Conservation (phyloP, 1,140 invertebrate genomes). For the Littorina saxatilis region DNA sequence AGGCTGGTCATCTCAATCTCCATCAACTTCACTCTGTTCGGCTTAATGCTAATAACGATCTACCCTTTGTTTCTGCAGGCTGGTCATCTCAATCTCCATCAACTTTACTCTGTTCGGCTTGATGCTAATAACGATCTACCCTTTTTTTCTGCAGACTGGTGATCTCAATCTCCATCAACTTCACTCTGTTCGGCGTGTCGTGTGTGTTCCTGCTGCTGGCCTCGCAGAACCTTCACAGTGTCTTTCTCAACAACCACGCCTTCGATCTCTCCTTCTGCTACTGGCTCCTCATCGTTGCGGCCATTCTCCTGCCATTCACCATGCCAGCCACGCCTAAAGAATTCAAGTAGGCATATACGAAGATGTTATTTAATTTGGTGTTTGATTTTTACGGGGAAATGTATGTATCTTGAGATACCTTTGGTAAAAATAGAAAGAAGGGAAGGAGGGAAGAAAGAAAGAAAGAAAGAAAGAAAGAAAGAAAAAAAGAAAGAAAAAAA, state of each 20-base stretch:
- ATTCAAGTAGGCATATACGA: slow-evolving; percentile 80
- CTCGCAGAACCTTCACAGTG: slow-evolving; percentile 77
- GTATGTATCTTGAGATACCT: no score
- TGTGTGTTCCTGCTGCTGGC: slow-evolving; percentile 84
- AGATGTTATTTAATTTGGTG: not conserved
- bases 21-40: no score
- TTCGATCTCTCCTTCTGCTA: slow-evolving; percentile 77
- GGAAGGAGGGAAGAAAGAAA: no score
- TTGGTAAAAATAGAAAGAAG: no score
- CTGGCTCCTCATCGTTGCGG: slow-evolving; percentile 82
- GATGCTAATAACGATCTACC: no score
- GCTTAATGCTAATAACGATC: no score
- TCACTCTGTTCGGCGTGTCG: slow-evolving; percentile 83
- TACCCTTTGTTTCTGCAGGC: no score
- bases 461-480: no score
- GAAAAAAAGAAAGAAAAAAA: no score
- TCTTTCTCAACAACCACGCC: slow-evolving; percentile 76
- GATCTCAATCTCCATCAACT: slow-evolving; percentile 79
- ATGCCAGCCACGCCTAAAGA: slow-evolving; percentile 82
- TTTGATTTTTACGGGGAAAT: not conserved
- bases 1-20: no score
- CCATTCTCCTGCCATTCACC: slow-evolving; percentile 80
- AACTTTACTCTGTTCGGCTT: no score
- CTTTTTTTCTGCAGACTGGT: slow-evolving; percentile 65
- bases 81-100: no score